These are phyloP conservation scores for Drosophila arawakana DNA, from an alignment of 1,140 invertebrate genomes.

Conservation along the genomic window DNA sequence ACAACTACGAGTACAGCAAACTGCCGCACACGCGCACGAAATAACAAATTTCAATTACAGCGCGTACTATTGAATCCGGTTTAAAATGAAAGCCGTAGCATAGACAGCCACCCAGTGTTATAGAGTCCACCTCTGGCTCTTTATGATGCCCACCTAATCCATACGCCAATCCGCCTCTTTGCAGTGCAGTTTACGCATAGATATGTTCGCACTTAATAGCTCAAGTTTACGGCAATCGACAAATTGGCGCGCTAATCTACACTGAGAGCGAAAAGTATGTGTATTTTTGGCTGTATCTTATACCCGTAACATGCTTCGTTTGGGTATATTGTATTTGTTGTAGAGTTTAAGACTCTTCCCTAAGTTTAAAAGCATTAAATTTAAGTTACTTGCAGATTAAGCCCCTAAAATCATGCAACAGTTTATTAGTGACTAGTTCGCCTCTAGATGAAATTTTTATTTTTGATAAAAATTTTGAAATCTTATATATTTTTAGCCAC, in stretches of 20 bases:
- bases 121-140: slow-evolving; percentile 19
- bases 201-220: slow-evolving; percentile 83
- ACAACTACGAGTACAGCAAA: slow-evolving; percentile 4
- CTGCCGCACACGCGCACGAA: slow-evolving; percentile 67
- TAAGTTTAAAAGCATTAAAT: no score
- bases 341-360: no score
- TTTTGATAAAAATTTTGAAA: no score
- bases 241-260: slow-evolving; percentile 76
- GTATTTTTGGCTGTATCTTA: not conserved
- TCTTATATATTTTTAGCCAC: no score
- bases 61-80: slow-evolving; percentile 67
- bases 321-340: no score
- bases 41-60: slow-evolving; percentile 77
- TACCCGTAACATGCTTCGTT: no score
- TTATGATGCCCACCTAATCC: slow-evolving; percentile 31
- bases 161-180: slow-evolving; percentile 30
- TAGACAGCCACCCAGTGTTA: slow-evolving; percentile 27
- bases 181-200: slow-evolving; percentile 54
- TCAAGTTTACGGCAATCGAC: slow-evolving; percentile 81
- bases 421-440: no score
- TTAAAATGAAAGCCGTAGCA: slow-evolving; percentile 69
- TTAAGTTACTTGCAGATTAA: no score
- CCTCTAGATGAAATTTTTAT: no score
- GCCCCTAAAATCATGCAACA: no score
- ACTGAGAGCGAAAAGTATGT: slow-evolving; percentile 22